Conservation (phyloP, 1,140 invertebrate species). For the Meloidogyne exigua region DNA sequence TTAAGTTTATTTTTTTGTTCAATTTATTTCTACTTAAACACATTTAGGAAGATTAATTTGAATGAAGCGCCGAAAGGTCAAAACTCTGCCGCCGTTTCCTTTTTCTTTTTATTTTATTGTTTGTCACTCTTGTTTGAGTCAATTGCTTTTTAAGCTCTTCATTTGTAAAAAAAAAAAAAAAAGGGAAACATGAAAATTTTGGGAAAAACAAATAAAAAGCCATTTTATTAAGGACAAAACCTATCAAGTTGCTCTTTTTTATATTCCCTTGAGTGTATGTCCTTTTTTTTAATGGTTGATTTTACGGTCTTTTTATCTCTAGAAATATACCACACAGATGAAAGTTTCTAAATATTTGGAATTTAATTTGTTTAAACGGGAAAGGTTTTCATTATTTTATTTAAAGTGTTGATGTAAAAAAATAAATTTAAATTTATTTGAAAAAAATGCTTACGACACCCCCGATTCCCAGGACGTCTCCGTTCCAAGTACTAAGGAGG, state of each 20-base stretch:
- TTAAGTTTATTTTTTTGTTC: not conserved
- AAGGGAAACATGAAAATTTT: not conserved
- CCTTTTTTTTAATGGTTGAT: too few species aligned
- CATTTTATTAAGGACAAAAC: not conserved
- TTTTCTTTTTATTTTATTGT: not conserved
- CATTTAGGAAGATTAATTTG: not conserved
- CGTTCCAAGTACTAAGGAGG: too few species aligned
- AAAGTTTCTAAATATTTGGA: too few species aligned
- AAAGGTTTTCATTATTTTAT: too few species aligned
- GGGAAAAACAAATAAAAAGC: not conserved
- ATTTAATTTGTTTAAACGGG: too few species aligned
- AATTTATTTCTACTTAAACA: not conserved
- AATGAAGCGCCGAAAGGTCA: not conserved
- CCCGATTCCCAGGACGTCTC: too few species aligned
- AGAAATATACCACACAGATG: not conserved
- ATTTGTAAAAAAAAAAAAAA: not conserved
- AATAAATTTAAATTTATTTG: not conserved
- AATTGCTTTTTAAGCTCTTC: not conserved
- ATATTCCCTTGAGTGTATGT: not conserved
- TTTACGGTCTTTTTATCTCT: not conserved
- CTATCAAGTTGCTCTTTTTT: constrained; percentile 1
- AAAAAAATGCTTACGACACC: too few species aligned
- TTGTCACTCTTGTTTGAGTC: not conserved
- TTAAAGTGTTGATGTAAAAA: too few species aligned
- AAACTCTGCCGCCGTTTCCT: not conserved